A percentile compares a stretch with the other conserved stretches of the same genome.
phyloP scores from a whole-genome alignment of 2,113 vertebrate genomes.

The Melanostigma gelatinosum region DNA sequence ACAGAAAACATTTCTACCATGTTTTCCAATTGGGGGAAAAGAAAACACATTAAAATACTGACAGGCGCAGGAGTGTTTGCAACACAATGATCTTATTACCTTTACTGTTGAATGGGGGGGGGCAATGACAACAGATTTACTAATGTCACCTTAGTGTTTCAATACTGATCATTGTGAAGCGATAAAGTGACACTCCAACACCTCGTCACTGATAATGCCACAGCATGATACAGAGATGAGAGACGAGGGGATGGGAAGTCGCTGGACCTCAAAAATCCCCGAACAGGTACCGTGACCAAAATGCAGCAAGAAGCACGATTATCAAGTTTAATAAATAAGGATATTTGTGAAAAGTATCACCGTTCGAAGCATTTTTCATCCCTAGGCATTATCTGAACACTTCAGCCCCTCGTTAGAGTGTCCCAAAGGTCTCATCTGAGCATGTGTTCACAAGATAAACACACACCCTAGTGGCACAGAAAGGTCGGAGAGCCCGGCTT shows the following conservation, averaged over 20 bases:
- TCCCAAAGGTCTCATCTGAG: constrained; percentile 50
- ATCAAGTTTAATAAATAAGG: background rate
- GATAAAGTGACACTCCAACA: constrained; percentile 64
- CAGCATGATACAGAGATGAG: constrained; percentile 63
- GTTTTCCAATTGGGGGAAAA: constrained; percentile 67
- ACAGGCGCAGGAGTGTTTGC: constrained; percentile 54
- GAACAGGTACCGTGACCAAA: background rate
- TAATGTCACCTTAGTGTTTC: constrained; percentile 7
- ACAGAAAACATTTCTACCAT: constrained; percentile 73
- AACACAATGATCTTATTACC: constrained; percentile 62
- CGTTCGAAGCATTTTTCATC: constrained; percentile 48
- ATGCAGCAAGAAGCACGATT: constrained; percentile 9
- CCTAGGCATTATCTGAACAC: constrained; percentile 67
- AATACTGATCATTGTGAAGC: constrained; percentile 68
- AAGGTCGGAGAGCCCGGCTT: constrained; percentile 89
- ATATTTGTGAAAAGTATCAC: constrained; percentile 3
- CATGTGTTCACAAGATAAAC: constrained; percentile 67
- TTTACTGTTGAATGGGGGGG: constrained; percentile 4
- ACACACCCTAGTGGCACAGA: constrained; percentile 79
- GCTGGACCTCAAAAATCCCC: constrained; percentile 59
- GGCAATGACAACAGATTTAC: constrained; percentile 22
- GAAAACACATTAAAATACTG: constrained; percentile 56
- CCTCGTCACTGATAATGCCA: constrained; percentile 65
- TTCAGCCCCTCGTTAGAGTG: constrained; percentile 15
- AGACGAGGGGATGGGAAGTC: constrained; percentile 53